A percentile compares a stretch with the other conserved stretches of the same genome.
These are phyloP conservation scores for Paguma larvata DNA, from an alignment of 2,797 vertebrate genomes.

Conservation along the genomic window DNA sequence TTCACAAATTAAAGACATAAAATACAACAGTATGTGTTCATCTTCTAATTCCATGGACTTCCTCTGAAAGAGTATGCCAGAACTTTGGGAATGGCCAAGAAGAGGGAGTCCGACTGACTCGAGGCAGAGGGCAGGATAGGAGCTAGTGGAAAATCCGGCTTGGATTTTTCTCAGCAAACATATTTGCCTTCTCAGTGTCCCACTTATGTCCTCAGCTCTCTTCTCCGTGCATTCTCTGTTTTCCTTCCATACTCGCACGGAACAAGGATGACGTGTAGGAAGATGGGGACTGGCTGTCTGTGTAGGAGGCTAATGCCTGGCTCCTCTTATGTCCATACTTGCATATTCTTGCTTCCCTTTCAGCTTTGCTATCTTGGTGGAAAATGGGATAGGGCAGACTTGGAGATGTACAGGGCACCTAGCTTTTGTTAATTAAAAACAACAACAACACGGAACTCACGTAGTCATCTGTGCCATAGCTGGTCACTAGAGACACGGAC, in stretches of 20 bases:
- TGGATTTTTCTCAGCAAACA: neutral
- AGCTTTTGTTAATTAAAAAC: slow-evolving; percentile 44
- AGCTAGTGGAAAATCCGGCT: neutral
- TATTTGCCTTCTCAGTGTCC: neutral
- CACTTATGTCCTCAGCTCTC: neutral
- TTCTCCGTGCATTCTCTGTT: neutral
- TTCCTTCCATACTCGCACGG: neutral
- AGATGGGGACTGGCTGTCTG: neutral
- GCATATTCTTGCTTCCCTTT: neutral
- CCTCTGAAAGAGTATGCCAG: neutral
- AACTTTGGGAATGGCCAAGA: neutral
- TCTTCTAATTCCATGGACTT: neutral
- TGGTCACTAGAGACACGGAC: slow-evolving; percentile 7
- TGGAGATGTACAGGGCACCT: neutral
- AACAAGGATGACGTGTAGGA: neutral
- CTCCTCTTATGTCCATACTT: neutral
- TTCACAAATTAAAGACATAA: slow-evolving; percentile 24
- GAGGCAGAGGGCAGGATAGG: neutral
- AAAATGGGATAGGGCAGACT: neutral
- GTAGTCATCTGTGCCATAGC: neutral
- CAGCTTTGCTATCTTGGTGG: neutral
- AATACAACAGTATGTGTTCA: neutral
- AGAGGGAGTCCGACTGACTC: neutral
- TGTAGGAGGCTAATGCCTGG: neutral
- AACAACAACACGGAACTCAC: neutral